A percentile compares a stretch with the other conserved stretches of the same genome.
These are phyloP conservation scores for Lycaon pictus DNA, from an alignment of 2,113 vertebrate genomes.

Conservation along the genomic window DNA sequence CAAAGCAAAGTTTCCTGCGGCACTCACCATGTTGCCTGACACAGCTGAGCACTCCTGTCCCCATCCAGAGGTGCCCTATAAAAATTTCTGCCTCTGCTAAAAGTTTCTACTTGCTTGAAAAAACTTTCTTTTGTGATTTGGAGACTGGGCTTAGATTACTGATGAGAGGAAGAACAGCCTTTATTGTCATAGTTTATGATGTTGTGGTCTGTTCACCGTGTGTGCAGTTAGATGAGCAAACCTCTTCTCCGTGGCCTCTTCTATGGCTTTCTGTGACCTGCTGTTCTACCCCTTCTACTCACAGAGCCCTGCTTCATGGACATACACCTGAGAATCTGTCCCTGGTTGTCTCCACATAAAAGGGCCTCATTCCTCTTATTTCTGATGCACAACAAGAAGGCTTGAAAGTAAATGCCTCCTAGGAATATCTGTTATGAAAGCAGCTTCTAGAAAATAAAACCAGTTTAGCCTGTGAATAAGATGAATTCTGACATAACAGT, in stretches of 20 bases:
- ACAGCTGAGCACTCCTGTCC: constrained; percentile 72
- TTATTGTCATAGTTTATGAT: constrained; percentile 66
- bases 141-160: constrained; percentile 70
- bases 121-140: constrained; percentile 70
- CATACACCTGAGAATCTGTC: neutral
- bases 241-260: neutral
- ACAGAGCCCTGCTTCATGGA: neutral
- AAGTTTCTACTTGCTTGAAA: constrained; percentile 71
- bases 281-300: neutral
- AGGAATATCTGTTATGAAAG: constrained; percentile 46
- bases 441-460: constrained; percentile 10
- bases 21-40: constrained; percentile 65
- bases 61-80: neutral
- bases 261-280: neutral
- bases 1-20: constrained; percentile 60
- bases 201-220: neutral
- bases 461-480: neutral
- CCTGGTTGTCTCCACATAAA: neutral
- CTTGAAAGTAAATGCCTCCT: neutral
- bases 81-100: constrained; percentile 76
- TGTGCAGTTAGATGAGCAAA: constrained; percentile 19
- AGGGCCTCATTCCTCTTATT: neutral
- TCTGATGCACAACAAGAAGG: neutral
- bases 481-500: neutral
- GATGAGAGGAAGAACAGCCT: constrained; percentile 80